phyloP scores from a whole-genome alignment of 2,888 invertebrate genomes.

The Drosophila anomalata region DNA sequence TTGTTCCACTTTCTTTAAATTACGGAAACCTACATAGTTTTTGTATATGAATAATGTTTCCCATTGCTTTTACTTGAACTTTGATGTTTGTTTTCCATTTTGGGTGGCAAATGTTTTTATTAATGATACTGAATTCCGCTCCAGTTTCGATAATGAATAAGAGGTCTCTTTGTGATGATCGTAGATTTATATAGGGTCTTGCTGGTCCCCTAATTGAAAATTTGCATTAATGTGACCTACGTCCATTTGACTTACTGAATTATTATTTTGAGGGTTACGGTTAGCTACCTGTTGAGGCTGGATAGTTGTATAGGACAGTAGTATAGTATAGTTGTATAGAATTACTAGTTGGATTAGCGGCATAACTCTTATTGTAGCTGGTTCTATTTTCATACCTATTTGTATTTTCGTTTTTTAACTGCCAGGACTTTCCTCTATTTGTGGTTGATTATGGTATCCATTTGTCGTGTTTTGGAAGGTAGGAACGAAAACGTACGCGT shows the following conservation, averaged over 20 bases:
- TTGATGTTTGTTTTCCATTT: constrained; percentile 28
- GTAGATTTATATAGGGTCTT: constrained; percentile 17
- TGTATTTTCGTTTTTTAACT: not conserved
- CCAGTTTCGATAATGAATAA: constrained; percentile 45
- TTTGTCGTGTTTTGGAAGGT: too few species aligned
- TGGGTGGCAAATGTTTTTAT: constrained; percentile 33
- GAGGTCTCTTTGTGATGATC: constrained; percentile 12
- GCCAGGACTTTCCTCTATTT: not conserved
- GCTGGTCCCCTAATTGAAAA: not conserved
- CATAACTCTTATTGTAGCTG: not conserved
- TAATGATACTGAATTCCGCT: constrained; percentile 45
- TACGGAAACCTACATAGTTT: constrained; percentile 6
- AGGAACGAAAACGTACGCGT: too few species aligned
- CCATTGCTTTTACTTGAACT: constrained; percentile 4
- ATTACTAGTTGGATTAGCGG: not conserved
- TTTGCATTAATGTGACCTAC: too few species aligned
- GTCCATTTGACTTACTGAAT: too few species aligned
- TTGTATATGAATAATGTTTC: constrained; percentile 5
- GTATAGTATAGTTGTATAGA: too few species aligned
- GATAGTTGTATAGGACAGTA: not conserved
- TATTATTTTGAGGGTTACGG: too few species aligned
- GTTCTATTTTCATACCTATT: constrained; percentile 1
- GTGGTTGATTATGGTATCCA: constrained; percentile 1
- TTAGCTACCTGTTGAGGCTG: too few species aligned
- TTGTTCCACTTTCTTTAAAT: not conserved